Evolutionary conservation across 2,797 vertebrate species (phyloP).

Genomic region (Cichlasoma orientale): DNA sequence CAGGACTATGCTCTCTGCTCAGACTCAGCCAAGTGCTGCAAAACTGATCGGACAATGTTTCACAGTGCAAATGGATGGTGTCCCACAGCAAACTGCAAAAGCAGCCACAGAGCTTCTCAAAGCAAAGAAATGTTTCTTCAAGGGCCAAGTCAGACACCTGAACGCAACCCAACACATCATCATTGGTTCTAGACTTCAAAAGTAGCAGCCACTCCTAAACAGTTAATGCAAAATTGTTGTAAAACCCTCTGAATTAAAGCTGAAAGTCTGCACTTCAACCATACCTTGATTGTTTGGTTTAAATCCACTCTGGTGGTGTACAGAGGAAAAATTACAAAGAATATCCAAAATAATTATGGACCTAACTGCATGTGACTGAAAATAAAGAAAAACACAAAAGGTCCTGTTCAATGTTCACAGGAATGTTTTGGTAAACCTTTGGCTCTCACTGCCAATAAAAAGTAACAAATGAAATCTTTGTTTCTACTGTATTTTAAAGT

Average conservation of each 20-base stretch:
- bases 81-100: not conserved
- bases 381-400: not conserved
- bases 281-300: not conserved
- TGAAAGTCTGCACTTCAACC: not conserved
- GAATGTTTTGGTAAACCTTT: not conserved
- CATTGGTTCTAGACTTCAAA: not conserved
- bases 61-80: no score
- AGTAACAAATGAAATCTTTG: not conserved
- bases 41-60: no score
- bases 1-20: not conserved
- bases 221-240: not conserved
- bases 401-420: not conserved
- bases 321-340: no score
- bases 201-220: not conserved
- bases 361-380: not conserved
- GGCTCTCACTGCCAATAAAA: not conserved
- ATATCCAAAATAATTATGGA: no score
- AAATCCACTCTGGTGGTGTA: not conserved
- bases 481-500: not conserved
- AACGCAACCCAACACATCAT: no score
- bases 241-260: no score
- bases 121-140: not conserved
- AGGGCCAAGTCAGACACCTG: no score
- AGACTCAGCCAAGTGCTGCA: not conserved
- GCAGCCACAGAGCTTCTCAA: not conserved